Percentiles rank a stretch among this genome's conserved stretches.
These are phyloP conservation scores for Chloroceryle inda DNA, from an alignment of 2,797 vertebrate genomes.

Conservation along the genomic window DNA sequence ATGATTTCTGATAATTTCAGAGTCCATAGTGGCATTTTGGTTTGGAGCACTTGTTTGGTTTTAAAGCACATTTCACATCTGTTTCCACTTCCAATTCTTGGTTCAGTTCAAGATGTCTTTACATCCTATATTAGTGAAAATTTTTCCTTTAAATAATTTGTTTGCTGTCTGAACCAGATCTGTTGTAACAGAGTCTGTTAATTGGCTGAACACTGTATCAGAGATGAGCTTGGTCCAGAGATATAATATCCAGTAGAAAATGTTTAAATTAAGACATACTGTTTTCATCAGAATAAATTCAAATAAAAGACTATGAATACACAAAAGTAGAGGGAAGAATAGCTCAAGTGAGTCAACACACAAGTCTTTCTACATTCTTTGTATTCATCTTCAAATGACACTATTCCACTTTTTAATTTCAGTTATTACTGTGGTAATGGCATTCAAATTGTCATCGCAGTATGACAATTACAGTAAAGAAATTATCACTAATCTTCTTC, in stretches of 20 bases:
- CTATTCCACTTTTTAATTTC: slow-evolving; percentile 32
- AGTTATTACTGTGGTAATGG: slow-evolving; percentile 32
- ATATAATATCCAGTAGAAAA: slow-evolving; percentile 1
- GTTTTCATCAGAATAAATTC: not conserved
- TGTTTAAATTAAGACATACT: slow-evolving; percentile 12
- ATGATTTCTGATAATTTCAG: not conserved
- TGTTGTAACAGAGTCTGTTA: not conserved
- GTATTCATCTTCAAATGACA: slow-evolving; percentile 22
- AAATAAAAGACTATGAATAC: not conserved
- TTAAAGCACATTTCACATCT: not conserved
- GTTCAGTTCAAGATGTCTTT: not conserved
- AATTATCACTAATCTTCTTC: not conserved
- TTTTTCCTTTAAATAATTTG: not conserved
- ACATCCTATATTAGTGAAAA: not conserved
- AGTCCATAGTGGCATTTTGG: not conserved
- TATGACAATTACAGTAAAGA: slow-evolving; percentile 23
- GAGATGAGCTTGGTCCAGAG: not conserved
- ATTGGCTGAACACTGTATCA: not conserved
- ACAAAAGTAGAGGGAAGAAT: not conserved
- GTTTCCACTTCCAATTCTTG: not conserved
- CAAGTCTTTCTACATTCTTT: not conserved
- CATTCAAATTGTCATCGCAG: not conserved
- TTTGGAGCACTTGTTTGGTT: not conserved
- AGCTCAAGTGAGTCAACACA: not conserved
- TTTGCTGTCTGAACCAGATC: not conserved